Evolutionary conservation across 2,888 invertebrate genomes (phyloP), one percentile per base, ranked within the genome.

Genomic region (Drosophila neutralis): DNA sequence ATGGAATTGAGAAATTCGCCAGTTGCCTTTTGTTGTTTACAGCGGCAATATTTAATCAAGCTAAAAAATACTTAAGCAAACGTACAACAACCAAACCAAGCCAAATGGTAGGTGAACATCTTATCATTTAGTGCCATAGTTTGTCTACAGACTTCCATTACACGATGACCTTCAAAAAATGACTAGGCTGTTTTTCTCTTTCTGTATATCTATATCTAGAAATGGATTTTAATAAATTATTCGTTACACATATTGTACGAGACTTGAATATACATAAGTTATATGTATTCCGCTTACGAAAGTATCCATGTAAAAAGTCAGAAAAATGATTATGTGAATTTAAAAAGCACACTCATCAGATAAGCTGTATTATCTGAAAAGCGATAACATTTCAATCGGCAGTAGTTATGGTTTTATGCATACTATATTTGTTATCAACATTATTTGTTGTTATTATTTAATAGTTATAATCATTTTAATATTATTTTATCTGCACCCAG

Each of bases 1-100:
- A 69, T 73, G 69, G 69, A 81, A 72, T 73, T 73, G 79, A 73
- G 24, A 70, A 77, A 75, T 87, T 83, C 76, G 59, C 65, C 61
- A 79, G 59, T 71, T 65, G 56, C 61, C 48, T 61, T 74, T 68
- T 70, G 74, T 72, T 40, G 42, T 59, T 64, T 56, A 60, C 65
- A 69, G 21, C 58, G 48, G 59, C 64, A 80, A 73, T 85, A 80
- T 89, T 85, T 89, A 77, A 82, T 80, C 75, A 80, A 72, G 69
- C 82, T 84, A 84, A 89, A 67, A 70, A 68, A 35, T 59, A 59
- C 45, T 76, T 18, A 35, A 62, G 62, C 35, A 53, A 58, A 61
- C 45, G 33, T 51, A 58, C 18, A 27, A n/a, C 38, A 38, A 56
- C 4, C 27, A 68, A 1, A 40, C 8, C 40, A 35, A 24, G n/a